Evolutionary conservation across 2,797 vertebrate genomes (phyloP), one percentile per base, ranked within the genome.

Genomic region (Schizothorax lantsangensis): DNA sequence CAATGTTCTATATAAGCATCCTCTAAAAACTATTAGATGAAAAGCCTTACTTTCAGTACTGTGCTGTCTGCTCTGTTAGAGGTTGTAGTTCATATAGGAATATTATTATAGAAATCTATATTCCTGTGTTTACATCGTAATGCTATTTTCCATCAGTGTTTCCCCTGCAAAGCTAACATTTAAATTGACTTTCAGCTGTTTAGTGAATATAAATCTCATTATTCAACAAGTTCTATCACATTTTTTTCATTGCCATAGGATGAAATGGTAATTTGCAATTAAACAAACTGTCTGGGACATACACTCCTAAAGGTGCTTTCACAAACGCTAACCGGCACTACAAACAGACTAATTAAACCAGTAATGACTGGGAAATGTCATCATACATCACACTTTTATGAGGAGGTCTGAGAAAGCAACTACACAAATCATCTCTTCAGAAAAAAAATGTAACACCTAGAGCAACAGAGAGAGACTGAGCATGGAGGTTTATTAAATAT

Each of bases 281-380:
- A 77, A 84, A 77, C 82, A 64, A 19, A 38, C 12, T 4, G 45
- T 84, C 26, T 26, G 57, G 57, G 57, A 75, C 30, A 45, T 77
- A 47, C 43, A n/a, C 64, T 75, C 21, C 82, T 38, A 64, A 40
- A 54, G 59, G 62, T 21, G 10, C 40, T 74, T 19, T 45, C 45
- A 36, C 43, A 64, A 73, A 49, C 45, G 7, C 62, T 69, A 64
- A 69, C 19, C n/a, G 2, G n/a, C 2, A 2, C 57, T 49, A 49
- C 19, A 66, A 75, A 84, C n/a, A 52, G 43, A 84, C 83, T 84
- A 68, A 78, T 84, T 68, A 84, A 78, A 78, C 73, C 33, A 77
- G 45, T 68, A 77, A 77, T 68, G 43, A 84, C 43, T 84, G 59
- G 59, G 33, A 66, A 78, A 75, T 84, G 43, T 68, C 83, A 40